Conservation (phyloP, 2,113 vertebrate species). For the Elaphurus davidianus region DNA sequence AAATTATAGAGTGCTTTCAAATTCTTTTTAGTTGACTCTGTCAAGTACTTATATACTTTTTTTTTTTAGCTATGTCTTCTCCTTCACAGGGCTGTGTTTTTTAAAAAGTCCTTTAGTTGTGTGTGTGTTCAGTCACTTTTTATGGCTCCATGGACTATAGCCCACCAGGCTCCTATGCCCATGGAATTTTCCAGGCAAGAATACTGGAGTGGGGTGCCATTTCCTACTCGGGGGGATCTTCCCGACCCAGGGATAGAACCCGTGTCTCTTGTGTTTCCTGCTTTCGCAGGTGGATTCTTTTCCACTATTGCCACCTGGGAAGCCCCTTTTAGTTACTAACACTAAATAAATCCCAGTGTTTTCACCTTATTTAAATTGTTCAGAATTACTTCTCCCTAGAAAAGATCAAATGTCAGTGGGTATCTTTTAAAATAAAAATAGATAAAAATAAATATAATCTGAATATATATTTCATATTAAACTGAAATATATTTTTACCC, state of each 20-base stretch:
- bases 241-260: neutral
- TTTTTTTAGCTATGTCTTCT: neutral
- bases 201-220: neutral
- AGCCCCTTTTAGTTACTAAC: neutral
- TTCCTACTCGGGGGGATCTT: neutral
- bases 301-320: neutral
- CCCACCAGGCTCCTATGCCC: neutral
- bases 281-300: neutral
- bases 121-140: neutral
- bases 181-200: neutral
- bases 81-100: neutral
- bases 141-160: neutral
- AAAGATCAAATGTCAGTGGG: neutral
- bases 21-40: neutral
- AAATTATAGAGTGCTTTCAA: neutral
- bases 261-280: neutral
- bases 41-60: neutral
- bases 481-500: neutral
- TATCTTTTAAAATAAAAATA: conserved; percentile 8
- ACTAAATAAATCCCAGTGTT: neutral
- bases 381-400: neutral
- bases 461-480: neutral
- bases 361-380: neutral
- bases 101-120: neutral
- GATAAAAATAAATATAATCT: neutral